Conservation (phyloP, 2,888 invertebrate genomes). For the Sepiola atlantica region DNA sequence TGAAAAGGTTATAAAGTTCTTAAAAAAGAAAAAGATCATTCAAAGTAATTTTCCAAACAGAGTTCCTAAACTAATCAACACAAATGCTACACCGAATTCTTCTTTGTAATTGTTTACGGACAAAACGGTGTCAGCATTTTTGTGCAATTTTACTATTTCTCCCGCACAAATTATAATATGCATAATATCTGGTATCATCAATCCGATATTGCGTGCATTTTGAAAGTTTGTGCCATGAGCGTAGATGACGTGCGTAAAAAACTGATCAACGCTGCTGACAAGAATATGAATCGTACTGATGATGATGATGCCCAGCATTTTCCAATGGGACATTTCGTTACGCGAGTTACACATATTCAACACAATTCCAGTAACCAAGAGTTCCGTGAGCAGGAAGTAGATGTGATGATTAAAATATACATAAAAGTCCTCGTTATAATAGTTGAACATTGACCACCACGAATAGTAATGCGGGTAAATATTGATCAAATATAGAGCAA, state of each 20-base stretch:
- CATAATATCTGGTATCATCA: constrained; percentile 71
- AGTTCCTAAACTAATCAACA: constrained; percentile 66
- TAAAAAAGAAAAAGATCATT: neutral
- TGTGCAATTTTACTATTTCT: constrained; percentile 69
- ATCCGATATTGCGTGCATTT: constrained; percentile 68
- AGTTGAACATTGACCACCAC: constrained; percentile 74
- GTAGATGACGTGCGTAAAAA: constrained; percentile 68
- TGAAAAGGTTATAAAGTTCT: no score
- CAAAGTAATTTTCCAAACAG: constrained; percentile 63
- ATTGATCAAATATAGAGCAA: constrained; percentile 67
- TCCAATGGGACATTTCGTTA: constrained; percentile 67
- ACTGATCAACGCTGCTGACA: constrained; percentile 71
- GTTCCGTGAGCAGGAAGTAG: constrained; percentile 72
- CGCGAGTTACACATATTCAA: constrained; percentile 67
- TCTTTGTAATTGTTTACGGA: constrained; percentile 72
- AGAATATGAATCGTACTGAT: constrained; percentile 72
- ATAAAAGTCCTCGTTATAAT: constrained; percentile 73
- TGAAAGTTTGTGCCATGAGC: constrained; percentile 67
- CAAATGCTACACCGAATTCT: constrained; percentile 70
- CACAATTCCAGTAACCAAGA: constrained; percentile 67
- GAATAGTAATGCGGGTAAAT: constrained; percentile 73
- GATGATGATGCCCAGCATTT: constrained; percentile 68
- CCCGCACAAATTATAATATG: constrained; percentile 78
- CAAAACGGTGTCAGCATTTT: constrained; percentile 64
- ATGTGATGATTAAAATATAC: constrained; percentile 70